Conservation (phyloP, 2,113 vertebrate species). For the Tamias sibiricus region DNA sequence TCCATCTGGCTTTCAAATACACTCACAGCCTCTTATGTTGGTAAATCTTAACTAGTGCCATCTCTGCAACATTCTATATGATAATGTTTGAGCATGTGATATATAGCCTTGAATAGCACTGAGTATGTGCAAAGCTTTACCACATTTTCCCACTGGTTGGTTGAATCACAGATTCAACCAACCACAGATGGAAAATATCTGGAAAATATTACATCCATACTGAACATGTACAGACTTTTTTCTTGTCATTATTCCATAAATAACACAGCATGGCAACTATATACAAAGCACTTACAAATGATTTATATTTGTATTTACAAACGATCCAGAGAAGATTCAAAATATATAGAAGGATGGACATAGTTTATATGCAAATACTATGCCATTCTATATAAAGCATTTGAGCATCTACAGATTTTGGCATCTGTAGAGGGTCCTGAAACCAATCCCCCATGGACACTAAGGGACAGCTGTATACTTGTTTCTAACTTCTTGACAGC, state of each 20-base stretch:
- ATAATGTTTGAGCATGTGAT: constrained; percentile 37
- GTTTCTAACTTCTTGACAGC: constrained; percentile 12
- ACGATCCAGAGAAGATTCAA: background rate
- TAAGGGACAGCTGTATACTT: background rate
- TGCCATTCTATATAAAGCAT: background rate
- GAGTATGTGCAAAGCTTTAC: background rate
- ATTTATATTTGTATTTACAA: background rate
- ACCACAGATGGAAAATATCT: background rate
- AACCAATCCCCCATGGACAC: background rate
- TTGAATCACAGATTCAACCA: too few species aligned
- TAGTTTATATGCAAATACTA: background rate
- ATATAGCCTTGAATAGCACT: background rate
- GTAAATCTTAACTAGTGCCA: constrained; percentile 67
- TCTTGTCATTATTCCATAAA: too few species aligned
- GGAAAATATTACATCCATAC: background rate
- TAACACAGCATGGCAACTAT: background rate
- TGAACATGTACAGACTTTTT: background rate
- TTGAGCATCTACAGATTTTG: background rate
- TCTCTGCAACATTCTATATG: constrained; percentile 20
- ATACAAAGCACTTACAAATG: background rate
- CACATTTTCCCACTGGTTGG: constrained; percentile 10
- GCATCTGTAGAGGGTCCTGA: background rate
- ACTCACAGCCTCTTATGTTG: constrained; percentile 60
- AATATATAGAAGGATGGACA: background rate
- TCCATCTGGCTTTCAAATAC: constrained; percentile 70